phyloP scores from a whole-genome alignment of 1,140 invertebrate genomes.

The Drosophila bocki region DNA sequence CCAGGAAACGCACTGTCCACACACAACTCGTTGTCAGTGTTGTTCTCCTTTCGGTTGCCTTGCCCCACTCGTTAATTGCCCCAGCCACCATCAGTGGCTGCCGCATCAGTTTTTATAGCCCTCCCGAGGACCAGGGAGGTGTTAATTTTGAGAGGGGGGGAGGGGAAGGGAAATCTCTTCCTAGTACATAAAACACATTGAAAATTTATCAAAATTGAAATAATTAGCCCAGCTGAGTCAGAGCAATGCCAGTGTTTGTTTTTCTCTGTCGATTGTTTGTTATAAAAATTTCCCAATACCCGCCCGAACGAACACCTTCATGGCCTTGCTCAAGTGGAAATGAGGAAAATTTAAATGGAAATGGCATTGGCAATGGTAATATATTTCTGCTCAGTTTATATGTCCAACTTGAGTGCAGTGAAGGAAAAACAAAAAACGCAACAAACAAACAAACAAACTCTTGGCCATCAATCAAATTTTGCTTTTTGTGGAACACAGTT shows the following conservation, averaged over 20 bases:
- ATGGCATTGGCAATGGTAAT: constrained; percentile 27
- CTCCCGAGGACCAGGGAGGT: constrained; percentile 43
- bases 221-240: constrained; percentile 32
- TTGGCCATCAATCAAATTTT: constrained; percentile 49
- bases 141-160: constrained; percentile 40
- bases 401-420: constrained; percentile 39
- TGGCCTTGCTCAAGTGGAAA: constrained; percentile 1
- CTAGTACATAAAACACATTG: constrained; percentile 26
- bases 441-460: constrained; percentile 29
- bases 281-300: constrained; percentile 34
- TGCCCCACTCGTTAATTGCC: constrained; percentile 68
- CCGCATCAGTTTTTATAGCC: constrained; percentile 63
- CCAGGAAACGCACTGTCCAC: constrained; percentile 29
- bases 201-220: constrained; percentile 37
- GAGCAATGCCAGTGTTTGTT: constrained; percentile 30
- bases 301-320: not conserved
- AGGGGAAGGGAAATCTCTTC: not conserved
- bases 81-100: constrained; percentile 49
- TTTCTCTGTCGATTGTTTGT: constrained; percentile 31
- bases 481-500: constrained; percentile 26
- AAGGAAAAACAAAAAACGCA: constrained; percentile 15
- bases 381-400: constrained; percentile 32
- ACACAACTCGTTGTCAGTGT: constrained; percentile 22
- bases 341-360: constrained; percentile 27
- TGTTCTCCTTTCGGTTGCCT: constrained; percentile 17